Base-by-base conservation (phyloP, 2,888 invertebrate genomes). In the Orchesellides sinensis region DNA sequence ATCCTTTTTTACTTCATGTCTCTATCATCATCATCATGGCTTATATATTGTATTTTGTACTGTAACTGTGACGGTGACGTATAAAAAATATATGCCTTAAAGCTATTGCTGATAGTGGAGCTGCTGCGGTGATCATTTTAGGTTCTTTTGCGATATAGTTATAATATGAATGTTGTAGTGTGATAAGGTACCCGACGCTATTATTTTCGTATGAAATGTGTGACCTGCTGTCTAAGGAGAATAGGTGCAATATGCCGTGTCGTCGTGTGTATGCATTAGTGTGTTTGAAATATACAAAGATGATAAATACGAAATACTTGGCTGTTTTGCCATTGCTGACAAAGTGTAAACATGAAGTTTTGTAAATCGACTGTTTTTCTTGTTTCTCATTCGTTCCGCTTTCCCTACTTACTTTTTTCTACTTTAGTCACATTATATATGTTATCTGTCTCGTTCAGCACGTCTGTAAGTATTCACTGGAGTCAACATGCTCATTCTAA, bases 91-190 rank as follows among this genome's bases (percentile, higher is more conserved):
- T 49, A 21, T 10, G 14, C 49, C 68, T 32, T 49, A 8, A 2
- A 65, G 68, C 68, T 19, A 49, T 25, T 29, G 49, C 68, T 19
- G 19, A 12, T 68, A 35, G 17, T 63, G 35, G 10, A 8, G 65
- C 35, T 65, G 40, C 25, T n/a, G n/a, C n/a, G n/a, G n/a, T n/a
- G n/a, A n/a, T n/a, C n/a, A n/a, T n/a, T n/a, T n/a, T n/a, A n/a
- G n/a, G n/a, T n/a, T n/a, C n/a, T n/a, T n/a, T n/a, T n/a, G n/a
- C n/a, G 65, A 45, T 23, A 40, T 2, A n/a, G 45, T 40, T 23
- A 47, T 65, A 40, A 65, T 45, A 45, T 63, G 12, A 10, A 29
- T 40, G 40, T 5, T 2, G 10, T 40, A 14, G 40, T 40, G n/a
- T 40, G n/a, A 5, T 40, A 14, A 40, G 40, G 40, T 40, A 40